phyloP scores from a whole-genome alignment of 2,113 vertebrate species.

The Stercorarius parasiticus region DNA sequence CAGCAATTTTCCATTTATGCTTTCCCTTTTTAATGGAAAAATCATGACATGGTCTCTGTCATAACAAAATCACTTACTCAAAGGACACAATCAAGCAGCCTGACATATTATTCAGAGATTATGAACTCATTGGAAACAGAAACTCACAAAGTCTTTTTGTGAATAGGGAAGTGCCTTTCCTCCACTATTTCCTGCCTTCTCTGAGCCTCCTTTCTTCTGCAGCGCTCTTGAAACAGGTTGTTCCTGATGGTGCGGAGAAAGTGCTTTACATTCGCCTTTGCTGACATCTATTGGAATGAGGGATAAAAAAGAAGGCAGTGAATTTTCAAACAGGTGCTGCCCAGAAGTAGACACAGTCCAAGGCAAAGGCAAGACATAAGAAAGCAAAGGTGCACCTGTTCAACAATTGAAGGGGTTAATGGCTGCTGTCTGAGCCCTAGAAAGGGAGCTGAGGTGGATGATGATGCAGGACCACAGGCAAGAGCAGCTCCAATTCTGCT shows the following conservation, averaged over 20 bases:
- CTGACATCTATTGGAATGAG: constrained; percentile 74
- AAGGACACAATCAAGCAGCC: neutral
- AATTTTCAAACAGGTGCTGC: neutral
- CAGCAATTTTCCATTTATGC: neutral
- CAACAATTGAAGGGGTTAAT: neutral
- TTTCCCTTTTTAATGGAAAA: neutral
- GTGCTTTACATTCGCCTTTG: constrained; percentile 76
- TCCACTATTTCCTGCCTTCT: constrained; percentile 12
- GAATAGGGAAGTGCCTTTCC: neutral
- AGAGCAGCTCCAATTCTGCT: neutral
- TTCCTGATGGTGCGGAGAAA: constrained; percentile 70
- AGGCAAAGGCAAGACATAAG: neutral
- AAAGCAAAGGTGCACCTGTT: neutral
- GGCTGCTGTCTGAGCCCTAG: neutral
- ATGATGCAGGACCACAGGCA: neutral
- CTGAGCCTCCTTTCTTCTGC: constrained; percentile 57
- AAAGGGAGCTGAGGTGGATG: neutral
- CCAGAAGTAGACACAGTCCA: neutral
- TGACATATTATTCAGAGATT: neutral
- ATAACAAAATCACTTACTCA: neutral
- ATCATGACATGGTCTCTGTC: neutral
- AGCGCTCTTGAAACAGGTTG: constrained; percentile 59
- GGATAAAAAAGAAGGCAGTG: neutral
- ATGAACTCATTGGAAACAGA: neutral
- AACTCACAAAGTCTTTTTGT: constrained; percentile 19